A percentile compares a stretch with the other conserved stretches of the same genome.
Conservation (phyloP, 1,140 invertebrate species). For the Aphaenogaster rudis region DNA sequence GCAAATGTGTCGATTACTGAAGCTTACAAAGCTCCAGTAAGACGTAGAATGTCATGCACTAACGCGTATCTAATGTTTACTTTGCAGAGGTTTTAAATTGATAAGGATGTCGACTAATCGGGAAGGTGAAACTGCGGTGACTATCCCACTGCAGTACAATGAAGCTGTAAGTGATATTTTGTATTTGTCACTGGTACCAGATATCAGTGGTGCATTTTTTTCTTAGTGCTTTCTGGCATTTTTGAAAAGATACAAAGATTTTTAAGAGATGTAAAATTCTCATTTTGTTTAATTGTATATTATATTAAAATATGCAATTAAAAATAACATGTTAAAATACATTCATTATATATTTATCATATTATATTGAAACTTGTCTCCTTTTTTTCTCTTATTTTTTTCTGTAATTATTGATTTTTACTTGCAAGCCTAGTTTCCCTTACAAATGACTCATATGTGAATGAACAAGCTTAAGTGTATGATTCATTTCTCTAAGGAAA, state of each 20-base stretch:
- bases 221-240: not conserved
- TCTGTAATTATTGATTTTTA: not conserved
- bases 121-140: slow-evolving; percentile 81
- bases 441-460: slow-evolving; percentile 8
- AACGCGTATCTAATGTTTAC: slow-evolving; percentile 19
- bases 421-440: not conserved
- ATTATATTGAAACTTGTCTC: not conserved
- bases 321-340: not conserved
- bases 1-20: not conserved
- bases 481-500: slow-evolving; percentile 39
- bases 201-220: not conserved
- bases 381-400: not conserved
- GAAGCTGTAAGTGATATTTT: slow-evolving; percentile 80
- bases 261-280: not conserved
- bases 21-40: not conserved
- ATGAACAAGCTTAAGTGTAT: not conserved
- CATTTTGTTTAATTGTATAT: not conserved
- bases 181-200: slow-evolving; percentile 9
- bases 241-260: not conserved
- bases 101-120: slow-evolving; percentile 83
- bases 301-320: not conserved
- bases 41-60: not conserved
- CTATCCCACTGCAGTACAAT: slow-evolving; percentile 84
- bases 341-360: not conserved
- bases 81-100: slow-evolving; percentile 82